phyloP scores from a whole-genome alignment of 2,888 invertebrate species.

The Drosophila quinaria region DNA sequence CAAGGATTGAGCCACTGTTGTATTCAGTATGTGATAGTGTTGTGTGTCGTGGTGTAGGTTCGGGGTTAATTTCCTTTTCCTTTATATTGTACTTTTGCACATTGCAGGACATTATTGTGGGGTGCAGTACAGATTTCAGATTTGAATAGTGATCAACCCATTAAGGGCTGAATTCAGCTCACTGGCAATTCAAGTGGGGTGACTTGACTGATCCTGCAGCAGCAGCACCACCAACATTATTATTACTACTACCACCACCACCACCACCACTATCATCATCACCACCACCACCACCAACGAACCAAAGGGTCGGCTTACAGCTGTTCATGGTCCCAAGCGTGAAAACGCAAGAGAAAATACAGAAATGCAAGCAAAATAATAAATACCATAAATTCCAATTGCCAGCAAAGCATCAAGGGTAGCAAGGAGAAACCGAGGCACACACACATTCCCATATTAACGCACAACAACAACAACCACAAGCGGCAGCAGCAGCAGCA shows the following conservation, averaged over 20 bases:
- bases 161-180: conserved; percentile 26
- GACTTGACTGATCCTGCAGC: conserved; percentile 48
- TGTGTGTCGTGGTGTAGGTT: conserved; percentile 49
- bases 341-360: conserved; percentile 43
- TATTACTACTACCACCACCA: neutral
- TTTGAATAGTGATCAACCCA: conserved; percentile 50
- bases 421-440: conserved; percentile 36
- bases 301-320: conserved; percentile 34
- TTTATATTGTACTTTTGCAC: conserved; percentile 8
- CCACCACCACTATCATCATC: conserved; percentile 5
- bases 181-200: conserved; percentile 48
- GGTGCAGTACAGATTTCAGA: conserved; percentile 27
- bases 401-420: conserved; percentile 33
- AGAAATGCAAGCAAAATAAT: conserved; percentile 53
- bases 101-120: conserved; percentile 31
- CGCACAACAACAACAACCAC: conserved; percentile 26
- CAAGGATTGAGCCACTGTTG: conserved; percentile 33
- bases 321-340: conserved; percentile 56
- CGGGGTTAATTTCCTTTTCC: conserved; percentile 43
- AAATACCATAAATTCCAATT: conserved; percentile 75
- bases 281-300: conserved; percentile 1
- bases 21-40: neutral
- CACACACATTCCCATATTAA: conserved; percentile 62
- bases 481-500: conserved; percentile 20
- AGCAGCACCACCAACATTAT: conserved; percentile 2